Evolutionary conservation across 2,888 invertebrate genomes (phyloP).

Genomic region (Ceramica pisi): DNA sequence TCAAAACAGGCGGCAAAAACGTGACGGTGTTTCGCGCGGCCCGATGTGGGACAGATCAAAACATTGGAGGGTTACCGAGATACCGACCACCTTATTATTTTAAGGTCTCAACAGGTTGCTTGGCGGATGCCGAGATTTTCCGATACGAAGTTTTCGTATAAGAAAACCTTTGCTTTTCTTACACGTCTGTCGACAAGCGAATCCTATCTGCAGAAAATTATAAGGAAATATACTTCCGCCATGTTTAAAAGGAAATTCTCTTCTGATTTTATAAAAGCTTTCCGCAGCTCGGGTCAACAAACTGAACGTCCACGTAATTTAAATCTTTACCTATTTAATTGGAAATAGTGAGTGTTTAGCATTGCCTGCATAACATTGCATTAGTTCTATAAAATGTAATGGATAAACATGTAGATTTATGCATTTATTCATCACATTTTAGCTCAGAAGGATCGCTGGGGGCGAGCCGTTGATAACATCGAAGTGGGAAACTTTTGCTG

Average conservation of each 20-base stretch:
- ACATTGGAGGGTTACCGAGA: slow-evolving; percentile 67
- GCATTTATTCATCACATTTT: slow-evolving; percentile 61
- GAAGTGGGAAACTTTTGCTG: slow-evolving; percentile 35
- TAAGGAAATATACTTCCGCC: slow-evolving; percentile 22
- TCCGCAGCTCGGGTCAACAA: slow-evolving; percentile 40
- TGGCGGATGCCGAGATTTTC: slow-evolving; percentile 40
- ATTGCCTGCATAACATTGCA: slow-evolving; percentile 56
- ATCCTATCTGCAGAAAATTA: slow-evolving; percentile 20
- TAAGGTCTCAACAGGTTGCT: slow-evolving; percentile 67
- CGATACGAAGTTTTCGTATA: slow-evolving; percentile 45
- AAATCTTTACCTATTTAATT: slow-evolving; percentile 57
- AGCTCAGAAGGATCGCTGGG: slow-evolving; percentile 58
- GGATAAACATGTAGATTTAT: slow-evolving; percentile 64
- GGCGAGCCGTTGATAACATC: slow-evolving; percentile 55
- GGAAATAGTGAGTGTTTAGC: slow-evolving; percentile 55
- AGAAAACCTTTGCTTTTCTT: slow-evolving; percentile 39
- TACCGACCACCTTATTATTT: slow-evolving; percentile 62
- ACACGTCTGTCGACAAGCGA: slow-evolving; percentile 2
- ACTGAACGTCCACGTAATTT: slow-evolving; percentile 38
- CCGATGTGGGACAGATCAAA: slow-evolving; percentile 74
- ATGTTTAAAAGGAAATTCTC: background rate
- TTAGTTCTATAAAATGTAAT: slow-evolving; percentile 57
- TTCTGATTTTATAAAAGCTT: slow-evolving; percentile 18
- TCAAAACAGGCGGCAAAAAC: slow-evolving; percentile 86
- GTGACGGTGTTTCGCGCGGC: slow-evolving; percentile 75